Evolutionary conservation across 1,140 invertebrate species (phyloP).

Genomic region (Magallana gigas): DNA sequence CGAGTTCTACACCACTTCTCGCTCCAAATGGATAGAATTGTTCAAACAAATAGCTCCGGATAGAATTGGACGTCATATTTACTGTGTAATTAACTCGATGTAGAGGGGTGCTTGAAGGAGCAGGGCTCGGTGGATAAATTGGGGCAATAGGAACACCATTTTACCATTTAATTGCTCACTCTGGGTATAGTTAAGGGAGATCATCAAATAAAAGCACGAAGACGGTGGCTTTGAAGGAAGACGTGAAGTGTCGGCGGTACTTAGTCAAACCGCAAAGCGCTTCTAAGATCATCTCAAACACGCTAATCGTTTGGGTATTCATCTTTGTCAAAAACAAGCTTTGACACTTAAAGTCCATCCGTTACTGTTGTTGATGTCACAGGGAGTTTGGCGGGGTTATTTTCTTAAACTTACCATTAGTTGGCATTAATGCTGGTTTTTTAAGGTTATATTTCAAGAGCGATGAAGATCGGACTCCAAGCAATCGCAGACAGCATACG

Average conservation of each 20-base stretch:
- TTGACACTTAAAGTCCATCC: background rate
- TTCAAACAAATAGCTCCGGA: constrained; percentile 17
- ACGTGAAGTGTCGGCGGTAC: constrained; percentile 10
- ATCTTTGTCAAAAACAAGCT: constrained; percentile 25
- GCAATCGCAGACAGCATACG: too few species aligned
- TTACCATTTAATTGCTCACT: constrained; percentile 38
- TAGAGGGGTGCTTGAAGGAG: background rate
- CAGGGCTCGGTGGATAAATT: background rate
- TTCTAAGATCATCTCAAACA: constrained; percentile 25
- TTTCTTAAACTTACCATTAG: too few species aligned
- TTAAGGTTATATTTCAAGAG: too few species aligned
- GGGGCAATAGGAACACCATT: constrained; percentile 17
- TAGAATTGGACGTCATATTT: constrained; percentile 23
- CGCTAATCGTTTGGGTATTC: constrained; percentile 16
- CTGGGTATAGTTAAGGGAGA: background rate
- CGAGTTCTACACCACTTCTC: background rate
- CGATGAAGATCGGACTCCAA: too few species aligned
- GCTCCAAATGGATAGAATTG: constrained; percentile 29
- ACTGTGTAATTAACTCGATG: constrained; percentile 3
- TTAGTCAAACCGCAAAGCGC: constrained; percentile 11
- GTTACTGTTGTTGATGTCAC: too few species aligned
- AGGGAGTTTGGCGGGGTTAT: too few species aligned
- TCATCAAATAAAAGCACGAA: background rate
- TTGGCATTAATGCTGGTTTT: too few species aligned
- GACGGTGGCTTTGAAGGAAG: constrained; percentile 25